Percentiles rank a stretch among this genome's conserved stretches.
phyloP scores from a whole-genome alignment of 2,113 vertebrate genomes.

The Syrmaticus mikado region DNA sequence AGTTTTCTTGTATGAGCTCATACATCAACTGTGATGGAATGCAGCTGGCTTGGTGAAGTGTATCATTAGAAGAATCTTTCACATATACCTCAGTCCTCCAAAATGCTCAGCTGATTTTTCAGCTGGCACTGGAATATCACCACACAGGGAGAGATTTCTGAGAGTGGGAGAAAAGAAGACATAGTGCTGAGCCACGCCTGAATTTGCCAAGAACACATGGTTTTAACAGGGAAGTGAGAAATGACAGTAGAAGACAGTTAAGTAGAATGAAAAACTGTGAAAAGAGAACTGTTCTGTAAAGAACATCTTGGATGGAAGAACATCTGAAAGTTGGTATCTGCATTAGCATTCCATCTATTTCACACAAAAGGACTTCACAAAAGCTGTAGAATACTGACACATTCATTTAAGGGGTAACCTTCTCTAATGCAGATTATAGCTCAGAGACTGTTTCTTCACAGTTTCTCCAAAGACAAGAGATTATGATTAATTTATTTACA shows the following conservation, averaged over 20 bases:
- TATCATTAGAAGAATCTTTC: not conserved
- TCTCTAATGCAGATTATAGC: slow-evolving; percentile 14
- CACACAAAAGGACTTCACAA: slow-evolving; percentile 6
- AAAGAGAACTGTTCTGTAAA: not conserved
- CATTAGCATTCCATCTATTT: not conserved
- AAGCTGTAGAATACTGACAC: not conserved
- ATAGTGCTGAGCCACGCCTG: not conserved
- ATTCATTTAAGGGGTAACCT: not conserved
- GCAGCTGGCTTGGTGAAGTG: not conserved
- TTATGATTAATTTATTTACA: not conserved
- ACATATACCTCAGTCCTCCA: not conserved
- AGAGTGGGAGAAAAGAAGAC: not conserved
- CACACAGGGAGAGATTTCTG: not conserved
- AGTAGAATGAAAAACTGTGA: not conserved
- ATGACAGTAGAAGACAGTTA: not conserved
- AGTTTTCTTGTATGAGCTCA: not conserved
- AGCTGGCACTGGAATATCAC: slow-evolving; percentile 29
- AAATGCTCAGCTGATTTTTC: slow-evolving; percentile 18
- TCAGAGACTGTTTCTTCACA: not conserved
- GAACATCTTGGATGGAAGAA: not conserved
- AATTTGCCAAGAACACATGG: not conserved
- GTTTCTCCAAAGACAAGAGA: not conserved
- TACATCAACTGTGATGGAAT: slow-evolving; percentile 49
- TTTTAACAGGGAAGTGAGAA: not conserved
- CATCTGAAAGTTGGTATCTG: not conserved